phyloP scores from a whole-genome alignment of 2,797 vertebrate genomes.

The Gallinago stenura region DNA sequence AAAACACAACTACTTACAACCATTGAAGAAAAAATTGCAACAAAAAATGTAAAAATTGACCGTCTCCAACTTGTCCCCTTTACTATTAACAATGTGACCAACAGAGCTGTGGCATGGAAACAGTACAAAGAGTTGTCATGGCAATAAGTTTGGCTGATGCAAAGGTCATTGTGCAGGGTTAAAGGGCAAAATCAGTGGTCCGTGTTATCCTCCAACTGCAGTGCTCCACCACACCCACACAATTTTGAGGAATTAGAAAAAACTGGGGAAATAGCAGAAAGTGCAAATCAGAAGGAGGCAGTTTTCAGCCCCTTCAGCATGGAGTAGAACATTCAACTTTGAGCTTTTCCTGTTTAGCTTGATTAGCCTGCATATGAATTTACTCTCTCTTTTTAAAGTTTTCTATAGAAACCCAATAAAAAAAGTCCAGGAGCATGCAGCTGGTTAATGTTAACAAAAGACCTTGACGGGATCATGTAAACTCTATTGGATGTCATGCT shows the following conservation, averaged over 20 bases:
- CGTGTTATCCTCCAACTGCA: slow-evolving; percentile 79
- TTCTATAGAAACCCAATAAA: slow-evolving; percentile 77
- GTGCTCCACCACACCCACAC: slow-evolving; percentile 82
- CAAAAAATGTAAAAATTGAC: slow-evolving; percentile 87
- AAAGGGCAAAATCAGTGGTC: slow-evolving; percentile 85
- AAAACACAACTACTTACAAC: slow-evolving; percentile 81
- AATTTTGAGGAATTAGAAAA: slow-evolving; percentile 79
- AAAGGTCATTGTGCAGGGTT: slow-evolving; percentile 85
- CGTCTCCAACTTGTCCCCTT: slow-evolving; percentile 86
- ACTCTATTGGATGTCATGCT: slow-evolving; percentile 81
- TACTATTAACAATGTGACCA: slow-evolving; percentile 84
- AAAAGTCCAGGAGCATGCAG: slow-evolving; percentile 81
- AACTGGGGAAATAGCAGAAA: slow-evolving; percentile 85
- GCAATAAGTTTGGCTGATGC: slow-evolving; percentile 87
- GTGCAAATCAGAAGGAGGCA: slow-evolving; percentile 88
- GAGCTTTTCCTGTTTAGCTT: slow-evolving; percentile 74
- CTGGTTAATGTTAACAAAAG: slow-evolving; percentile 83
- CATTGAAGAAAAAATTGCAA: slow-evolving; percentile 84
- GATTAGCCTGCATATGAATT: slow-evolving; percentile 72
- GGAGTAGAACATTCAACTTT: slow-evolving; percentile 81
- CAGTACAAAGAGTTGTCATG: slow-evolving; percentile 87
- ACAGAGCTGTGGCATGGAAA: slow-evolving; percentile 86
- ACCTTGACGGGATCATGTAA: slow-evolving; percentile 84
- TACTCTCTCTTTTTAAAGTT: slow-evolving; percentile 4
- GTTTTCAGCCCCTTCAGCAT: slow-evolving; percentile 81